phyloP scores from a whole-genome alignment of 2,888 invertebrate species.

The Orthosia incerta region DNA sequence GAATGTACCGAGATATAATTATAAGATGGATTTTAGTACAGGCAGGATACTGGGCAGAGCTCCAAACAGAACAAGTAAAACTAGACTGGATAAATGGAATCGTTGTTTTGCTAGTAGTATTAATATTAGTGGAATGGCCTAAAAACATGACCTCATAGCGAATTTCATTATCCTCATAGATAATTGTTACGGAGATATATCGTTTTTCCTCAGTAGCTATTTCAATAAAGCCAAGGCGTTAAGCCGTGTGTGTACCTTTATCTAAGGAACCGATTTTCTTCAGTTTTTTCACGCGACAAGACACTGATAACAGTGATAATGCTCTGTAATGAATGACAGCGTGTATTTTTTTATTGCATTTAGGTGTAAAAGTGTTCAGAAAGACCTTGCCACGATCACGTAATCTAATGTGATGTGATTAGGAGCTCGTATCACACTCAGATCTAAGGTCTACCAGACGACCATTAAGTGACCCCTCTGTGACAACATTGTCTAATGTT shows the following conservation, averaged over 20 bases:
- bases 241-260: conserved; percentile 40
- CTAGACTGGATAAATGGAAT: conserved; percentile 19
- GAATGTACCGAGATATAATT: conserved; percentile 36
- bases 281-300: conserved; percentile 42
- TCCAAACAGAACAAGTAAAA: conserved; percentile 42
- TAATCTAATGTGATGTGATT: conserved; percentile 22
- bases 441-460: neutral
- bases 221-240: conserved; percentile 23
- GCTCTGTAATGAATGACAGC: conserved; percentile 25
- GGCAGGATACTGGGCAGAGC: conserved; percentile 46
- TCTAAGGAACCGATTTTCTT: conserved; percentile 46
- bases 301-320: conserved; percentile 57
- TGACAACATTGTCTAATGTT: no score
- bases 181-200: conserved; percentile 1
- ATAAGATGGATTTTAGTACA: conserved; percentile 30
- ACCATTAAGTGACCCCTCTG: conserved; percentile 2
- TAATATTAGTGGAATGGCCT: conserved; percentile 18
- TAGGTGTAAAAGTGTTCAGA: conserved; percentile 25
- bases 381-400: neutral
- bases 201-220: conserved; percentile 10
- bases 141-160: conserved; percentile 16
- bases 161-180: neutral
- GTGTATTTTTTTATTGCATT: conserved; percentile 40
- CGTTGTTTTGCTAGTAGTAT: conserved; percentile 20
- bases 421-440: conserved; percentile 8